These are phyloP conservation scores for Potorous gilbertii DNA, from an alignment of 2,797 vertebrate species.

Conservation along the genomic window DNA sequence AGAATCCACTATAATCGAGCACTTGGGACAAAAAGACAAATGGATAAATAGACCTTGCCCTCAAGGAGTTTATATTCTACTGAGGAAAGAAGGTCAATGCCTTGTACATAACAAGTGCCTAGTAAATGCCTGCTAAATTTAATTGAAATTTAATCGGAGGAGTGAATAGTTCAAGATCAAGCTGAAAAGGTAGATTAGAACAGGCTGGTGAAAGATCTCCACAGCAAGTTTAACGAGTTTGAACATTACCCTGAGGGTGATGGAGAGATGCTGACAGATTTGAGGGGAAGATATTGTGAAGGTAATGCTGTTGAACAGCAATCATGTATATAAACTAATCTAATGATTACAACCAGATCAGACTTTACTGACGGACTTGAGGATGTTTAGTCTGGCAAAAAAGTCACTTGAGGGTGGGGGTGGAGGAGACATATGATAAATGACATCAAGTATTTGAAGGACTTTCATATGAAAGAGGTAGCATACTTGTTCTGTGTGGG, in stretches of 20 bases:
- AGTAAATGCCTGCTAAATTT: not conserved
- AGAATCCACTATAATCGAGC: not conserved
- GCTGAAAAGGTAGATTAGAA: not conserved
- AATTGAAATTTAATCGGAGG: not conserved
- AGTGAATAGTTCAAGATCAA: not conserved
- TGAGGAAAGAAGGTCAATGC: not conserved
- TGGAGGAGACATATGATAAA: not conserved
- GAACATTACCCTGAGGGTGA: not conserved
- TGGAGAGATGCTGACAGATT: not conserved
- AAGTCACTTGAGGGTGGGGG: no score
- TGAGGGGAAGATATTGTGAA: conserved; percentile 16
- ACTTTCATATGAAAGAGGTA: not conserved
- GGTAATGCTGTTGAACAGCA: not conserved
- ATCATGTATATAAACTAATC: not conserved
- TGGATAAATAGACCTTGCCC: not conserved
- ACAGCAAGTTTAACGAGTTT: not conserved
- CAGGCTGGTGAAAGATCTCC: not conserved
- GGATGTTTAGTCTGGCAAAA: not conserved
- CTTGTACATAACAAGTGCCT: not conserved
- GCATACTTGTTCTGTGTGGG: no score
- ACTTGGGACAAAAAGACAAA: not conserved
- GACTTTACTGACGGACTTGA: not conserved
- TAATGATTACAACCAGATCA: not conserved
- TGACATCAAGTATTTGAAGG: not conserved
- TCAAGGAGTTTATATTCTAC: not conserved